Base-by-base conservation (phyloP, 2,113 vertebrate species). In the Lutjanus erythropterus region DNA sequence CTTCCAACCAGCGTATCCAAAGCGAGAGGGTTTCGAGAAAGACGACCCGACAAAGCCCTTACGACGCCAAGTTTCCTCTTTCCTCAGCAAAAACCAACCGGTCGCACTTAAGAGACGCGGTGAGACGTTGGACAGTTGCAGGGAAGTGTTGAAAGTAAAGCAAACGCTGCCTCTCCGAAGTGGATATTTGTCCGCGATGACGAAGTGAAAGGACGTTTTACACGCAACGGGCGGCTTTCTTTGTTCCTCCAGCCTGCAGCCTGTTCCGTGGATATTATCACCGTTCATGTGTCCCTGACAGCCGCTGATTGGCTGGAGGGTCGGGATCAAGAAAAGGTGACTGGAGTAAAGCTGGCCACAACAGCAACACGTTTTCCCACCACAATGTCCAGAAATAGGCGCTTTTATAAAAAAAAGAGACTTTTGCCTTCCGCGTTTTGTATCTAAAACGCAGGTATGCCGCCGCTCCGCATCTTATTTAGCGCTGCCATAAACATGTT, bases 261-360 rank as follows among this genome's bases (percentile, higher is more conserved):
- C 77, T 75, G 78, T 23, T 84, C 83, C 46, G 73, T 72, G 83
- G 76, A 87, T 59, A 75, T 86, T 68, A 76, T 76, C 89, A 33
- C 86, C 76, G 80, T 81, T 90, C 88, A 16, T 86, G 92, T 74
- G 86, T 90, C 74, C 72, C 82, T 19, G 87, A 70, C 81, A 61
- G 79, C 74, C 86, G 82, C 93, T 93, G 91, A 94, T 94, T 94
- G 93, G 93, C 88, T 91, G 88, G 16, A 65, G 69, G 52, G 6
- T 72, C 79, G 86, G 92, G 88, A 93, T 90, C 87, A 88, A 61
- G 67, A 29, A 85, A 88, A 94, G 91, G 92, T 94, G 91, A 93
- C 75, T 25, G 27, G 1, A 4, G 82, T 86, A 42, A 87, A 88
- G 75, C 1, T 44, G 1, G 1, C 8, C 5, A 9, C 0, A 33